A percentile compares a stretch with the other conserved stretches of the same genome.
These are phyloP conservation scores for Ranitomeya variabilis DNA, from an alignment of 2,113 vertebrate species.

Conservation along the genomic window DNA sequence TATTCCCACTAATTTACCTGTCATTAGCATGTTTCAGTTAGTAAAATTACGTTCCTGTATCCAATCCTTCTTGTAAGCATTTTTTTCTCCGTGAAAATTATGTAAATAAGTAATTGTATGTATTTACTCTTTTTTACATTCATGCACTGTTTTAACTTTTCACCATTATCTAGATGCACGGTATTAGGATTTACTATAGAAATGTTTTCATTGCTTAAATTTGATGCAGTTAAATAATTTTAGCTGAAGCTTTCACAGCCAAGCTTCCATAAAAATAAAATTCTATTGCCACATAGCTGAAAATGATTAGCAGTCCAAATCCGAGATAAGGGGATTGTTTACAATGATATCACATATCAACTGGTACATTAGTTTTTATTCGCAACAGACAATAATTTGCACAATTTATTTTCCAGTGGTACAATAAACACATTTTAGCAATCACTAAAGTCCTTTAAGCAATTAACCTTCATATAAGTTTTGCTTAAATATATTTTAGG, in stretches of 20 bases:
- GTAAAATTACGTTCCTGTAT: neutral
- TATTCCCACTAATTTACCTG: no score
- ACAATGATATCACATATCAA: slow-evolving; percentile 22
- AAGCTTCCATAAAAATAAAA: slow-evolving; percentile 9
- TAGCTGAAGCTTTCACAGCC: neutral
- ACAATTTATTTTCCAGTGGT: slow-evolving; percentile 17
- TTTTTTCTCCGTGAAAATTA: neutral
- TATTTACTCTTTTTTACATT: neutral
- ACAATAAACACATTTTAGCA: slow-evolving; percentile 13
- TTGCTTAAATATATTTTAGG: slow-evolving; percentile 2
- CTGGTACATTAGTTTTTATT: slow-evolving; percentile 22
- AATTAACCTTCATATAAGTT: neutral
- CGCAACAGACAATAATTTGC: slow-evolving; percentile 19
- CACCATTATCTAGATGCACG: neutral
- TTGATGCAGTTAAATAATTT: neutral
- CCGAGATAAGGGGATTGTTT: slow-evolving; percentile 8
- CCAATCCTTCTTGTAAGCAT: neutral
- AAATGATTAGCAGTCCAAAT: neutral
- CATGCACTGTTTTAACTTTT: neutral
- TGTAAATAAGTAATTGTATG: neutral
- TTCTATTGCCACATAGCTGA: neutral
- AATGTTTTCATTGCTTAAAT: slow-evolving; percentile 6
- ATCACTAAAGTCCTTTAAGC: neutral
- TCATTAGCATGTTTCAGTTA: no score
- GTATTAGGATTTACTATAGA: neutral